A percentile compares a stretch with the other conserved stretches of the same genome.
Evolutionary conservation across 1,140 invertebrate genomes (phyloP).

Genomic region (Drosophila elegans): DNA sequence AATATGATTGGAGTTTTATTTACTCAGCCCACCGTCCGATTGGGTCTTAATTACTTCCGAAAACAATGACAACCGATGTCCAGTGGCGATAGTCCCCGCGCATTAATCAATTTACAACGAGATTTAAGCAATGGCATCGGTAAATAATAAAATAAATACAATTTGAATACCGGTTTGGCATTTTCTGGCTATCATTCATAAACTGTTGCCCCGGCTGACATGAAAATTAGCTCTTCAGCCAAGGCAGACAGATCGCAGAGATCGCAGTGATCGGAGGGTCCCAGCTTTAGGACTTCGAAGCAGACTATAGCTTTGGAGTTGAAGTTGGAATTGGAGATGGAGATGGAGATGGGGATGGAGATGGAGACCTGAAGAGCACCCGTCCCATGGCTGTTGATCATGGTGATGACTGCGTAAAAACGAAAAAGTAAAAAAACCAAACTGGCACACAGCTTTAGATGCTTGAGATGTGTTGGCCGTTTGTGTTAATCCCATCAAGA

Average conservation of each 20-base stretch:
- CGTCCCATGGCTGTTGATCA: constrained; percentile 63
- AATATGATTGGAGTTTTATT: constrained; percentile 79
- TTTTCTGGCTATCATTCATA: constrained; percentile 80
- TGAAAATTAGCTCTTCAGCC: constrained; percentile 81
- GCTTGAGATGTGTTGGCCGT: constrained; percentile 81
- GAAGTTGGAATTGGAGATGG: not conserved
- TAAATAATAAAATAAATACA: constrained; percentile 65
- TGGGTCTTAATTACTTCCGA: constrained; percentile 82
- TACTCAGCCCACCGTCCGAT: constrained; percentile 59
- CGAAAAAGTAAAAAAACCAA: constrained; percentile 70
- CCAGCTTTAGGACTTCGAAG: too few species aligned
- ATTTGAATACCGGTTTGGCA: constrained; percentile 55
- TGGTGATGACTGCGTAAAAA: constrained; percentile 78
- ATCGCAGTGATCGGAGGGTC: constrained; percentile 22
- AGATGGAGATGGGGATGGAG: constrained; percentile 1
- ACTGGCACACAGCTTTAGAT: constrained; percentile 78
- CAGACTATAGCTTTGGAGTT: too few species aligned
- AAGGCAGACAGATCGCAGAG: constrained; percentile 66
- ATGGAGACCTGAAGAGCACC: constrained; percentile 55
- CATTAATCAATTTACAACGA: constrained; percentile 74
- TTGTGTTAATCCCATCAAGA: constrained; percentile 82
- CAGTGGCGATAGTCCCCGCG: constrained; percentile 44
- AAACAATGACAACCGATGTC: constrained; percentile 70
- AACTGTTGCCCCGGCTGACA: constrained; percentile 74
- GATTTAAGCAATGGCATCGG: constrained; percentile 44